These are phyloP conservation scores for Pedetes capensis DNA, from an alignment of 2,113 vertebrate genomes.

Conservation along the genomic window DNA sequence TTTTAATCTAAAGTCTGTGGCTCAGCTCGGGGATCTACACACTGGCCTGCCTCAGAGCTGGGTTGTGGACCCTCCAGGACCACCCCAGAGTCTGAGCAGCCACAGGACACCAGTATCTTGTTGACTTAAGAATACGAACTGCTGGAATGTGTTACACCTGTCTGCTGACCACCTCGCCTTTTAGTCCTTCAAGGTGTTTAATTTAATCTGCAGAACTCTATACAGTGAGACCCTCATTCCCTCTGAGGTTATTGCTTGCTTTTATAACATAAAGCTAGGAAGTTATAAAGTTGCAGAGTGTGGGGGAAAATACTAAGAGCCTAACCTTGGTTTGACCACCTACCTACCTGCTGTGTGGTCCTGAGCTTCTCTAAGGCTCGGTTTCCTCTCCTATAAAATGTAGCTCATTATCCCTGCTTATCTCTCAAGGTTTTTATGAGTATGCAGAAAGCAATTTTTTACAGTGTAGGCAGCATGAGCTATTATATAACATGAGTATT, in stretches of 20 bases:
- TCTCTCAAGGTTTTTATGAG: background rate
- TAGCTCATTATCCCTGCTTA: background rate
- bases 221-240: constrained; percentile 47
- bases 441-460: background rate
- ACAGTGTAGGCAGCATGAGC: background rate
- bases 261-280: constrained; percentile 62
- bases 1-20: background rate
- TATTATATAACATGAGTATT: background rate
- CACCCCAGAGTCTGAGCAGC: constrained; percentile 63
- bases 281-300: constrained; percentile 65
- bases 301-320: constrained; percentile 31
- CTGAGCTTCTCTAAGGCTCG: constrained; percentile 8
- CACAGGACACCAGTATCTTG: constrained; percentile 43
- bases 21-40: background rate
- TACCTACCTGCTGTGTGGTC: constrained; percentile 52
- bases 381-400: constrained; percentile 49
- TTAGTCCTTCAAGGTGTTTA: constrained; percentile 74
- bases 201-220: constrained; percentile 73
- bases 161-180: constrained; percentile 61
- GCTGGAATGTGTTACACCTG: constrained; percentile 72
- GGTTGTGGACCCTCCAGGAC: constrained; percentile 29
- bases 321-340: constrained; percentile 57
- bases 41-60: background rate
- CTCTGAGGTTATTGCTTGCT: constrained; percentile 62
- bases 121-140: constrained; percentile 76